Evolutionary conservation across 2,797 vertebrate genomes (phyloP).

Genomic region (Ceryle rudis): DNA sequence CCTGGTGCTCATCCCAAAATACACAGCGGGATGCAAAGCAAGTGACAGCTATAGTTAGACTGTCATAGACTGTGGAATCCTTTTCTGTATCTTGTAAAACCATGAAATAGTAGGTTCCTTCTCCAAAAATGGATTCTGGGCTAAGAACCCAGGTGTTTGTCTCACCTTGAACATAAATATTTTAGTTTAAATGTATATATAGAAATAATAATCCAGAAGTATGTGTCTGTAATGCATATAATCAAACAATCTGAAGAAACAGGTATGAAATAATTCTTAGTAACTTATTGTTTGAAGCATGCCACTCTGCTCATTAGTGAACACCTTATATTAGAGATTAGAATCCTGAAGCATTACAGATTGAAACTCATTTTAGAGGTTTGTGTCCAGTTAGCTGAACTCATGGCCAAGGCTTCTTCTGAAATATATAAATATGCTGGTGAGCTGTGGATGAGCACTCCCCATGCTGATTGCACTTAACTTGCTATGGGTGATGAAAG

Average conservation of each 20-base stretch:
- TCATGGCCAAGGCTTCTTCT: neutral
- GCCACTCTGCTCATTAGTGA: neutral
- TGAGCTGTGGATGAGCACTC: neutral
- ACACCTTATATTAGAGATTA: neutral
- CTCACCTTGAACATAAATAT: constrained; percentile 78
- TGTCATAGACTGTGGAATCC: constrained; percentile 73
- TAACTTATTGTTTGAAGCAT: neutral
- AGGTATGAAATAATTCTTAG: neutral
- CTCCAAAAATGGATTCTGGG: constrained; percentile 81
- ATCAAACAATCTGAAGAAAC: neutral
- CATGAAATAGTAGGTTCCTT: constrained; percentile 86
- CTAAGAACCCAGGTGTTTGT: constrained; percentile 89
- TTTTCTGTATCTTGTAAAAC: constrained; percentile 81
- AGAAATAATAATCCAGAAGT: neutral
- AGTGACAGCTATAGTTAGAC: constrained; percentile 81
- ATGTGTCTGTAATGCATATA: neutral
- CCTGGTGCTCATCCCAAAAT: constrained; percentile 88
- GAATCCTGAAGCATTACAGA: neutral
- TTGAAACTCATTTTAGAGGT: neutral
- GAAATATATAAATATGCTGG: neutral
- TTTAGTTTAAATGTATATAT: neutral
- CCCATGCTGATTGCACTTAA: neutral
- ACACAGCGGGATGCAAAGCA: constrained; percentile 90
- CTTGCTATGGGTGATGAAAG: neutral
- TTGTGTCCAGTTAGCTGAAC: neutral